These are phyloP conservation scores for Onychomys leucogaster DNA, from an alignment of 2,797 vertebrate genomes.

Conservation along the genomic window DNA sequence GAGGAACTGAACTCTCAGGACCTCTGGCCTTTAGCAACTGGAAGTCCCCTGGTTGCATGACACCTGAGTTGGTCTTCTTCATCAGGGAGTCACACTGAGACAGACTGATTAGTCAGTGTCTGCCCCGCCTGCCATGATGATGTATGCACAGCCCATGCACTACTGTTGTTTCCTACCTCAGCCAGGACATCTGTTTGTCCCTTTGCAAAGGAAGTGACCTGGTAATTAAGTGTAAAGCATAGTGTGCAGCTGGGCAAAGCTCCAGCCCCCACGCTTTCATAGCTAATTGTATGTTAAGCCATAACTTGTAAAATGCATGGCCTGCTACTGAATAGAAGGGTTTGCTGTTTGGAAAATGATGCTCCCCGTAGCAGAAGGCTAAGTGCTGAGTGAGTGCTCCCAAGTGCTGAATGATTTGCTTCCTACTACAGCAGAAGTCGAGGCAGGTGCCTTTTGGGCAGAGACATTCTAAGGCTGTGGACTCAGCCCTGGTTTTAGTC, in stretches of 20 bases:
- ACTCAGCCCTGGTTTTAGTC: neutral
- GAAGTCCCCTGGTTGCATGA: neutral
- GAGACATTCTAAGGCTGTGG: neutral
- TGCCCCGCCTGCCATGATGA: neutral
- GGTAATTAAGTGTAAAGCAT: too few species aligned
- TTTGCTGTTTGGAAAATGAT: neutral
- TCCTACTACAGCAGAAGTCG: neutral
- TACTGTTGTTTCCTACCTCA: neutral
- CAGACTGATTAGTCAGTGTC: neutral
- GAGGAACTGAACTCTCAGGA: neutral
- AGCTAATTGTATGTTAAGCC: neutral
- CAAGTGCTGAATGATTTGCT: neutral
- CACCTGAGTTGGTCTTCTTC: neutral
- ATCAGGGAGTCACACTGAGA: neutral
- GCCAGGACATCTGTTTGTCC: neutral
- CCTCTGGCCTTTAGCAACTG: neutral
- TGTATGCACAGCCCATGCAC: fast-evolving
- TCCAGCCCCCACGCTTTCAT: neutral
- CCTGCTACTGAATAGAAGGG: neutral
- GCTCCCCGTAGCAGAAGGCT: neutral
- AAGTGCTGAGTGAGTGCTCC: neutral
- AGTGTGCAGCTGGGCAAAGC: neutral
- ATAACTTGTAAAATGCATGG: neutral
- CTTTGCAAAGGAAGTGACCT: neutral
- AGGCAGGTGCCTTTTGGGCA: neutral